Base-by-base conservation (phyloP, 2,888 invertebrate genomes). In the Yponomeuta sedellus region DNA sequence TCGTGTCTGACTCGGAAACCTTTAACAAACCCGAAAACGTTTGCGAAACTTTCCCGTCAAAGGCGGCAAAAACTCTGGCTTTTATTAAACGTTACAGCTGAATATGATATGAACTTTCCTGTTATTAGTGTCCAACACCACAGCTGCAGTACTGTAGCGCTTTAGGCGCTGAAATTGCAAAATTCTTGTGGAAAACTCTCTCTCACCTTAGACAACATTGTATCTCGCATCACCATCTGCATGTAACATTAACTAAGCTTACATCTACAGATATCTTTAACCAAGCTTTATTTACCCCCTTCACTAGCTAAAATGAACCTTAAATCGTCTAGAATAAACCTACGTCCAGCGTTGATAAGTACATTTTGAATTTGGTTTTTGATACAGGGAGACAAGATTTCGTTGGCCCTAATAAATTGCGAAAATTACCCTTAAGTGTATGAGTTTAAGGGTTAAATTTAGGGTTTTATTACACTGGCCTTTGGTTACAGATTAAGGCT, bases 401-500 rank as follows among this genome's bases (percentile, higher is more conserved):
- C 8, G 44, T 16, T 12, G 16, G 16, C 16, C 44, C 16, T 5
- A 16, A 12, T 16, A 52, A 16, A 16, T 12, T 16, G 44, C 44
- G 16, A 52, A 52, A 52, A 16, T 52, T 12, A 3, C 6, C 44
- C 16, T 52, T 52, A 52, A 16, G 44, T 52, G 3, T 16, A 52
- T 16, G 16, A 16, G 44, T 52, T 3, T 52, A 52, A 52, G 44
- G 16, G 44, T 52, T 6, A 16, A 52, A 16, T 52, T 5, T 16
- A 16, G 44, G 44, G 44, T 52, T 52, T 52, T 16, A 8, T 20
- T 10, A 58, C 6, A 20, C 25, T 59, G 20, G 20, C 25, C 19
- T 25, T 59, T 59, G 4, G 19, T 12, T 59, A 28, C 62, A 62
- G 62, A 62, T 62, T 62, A 62, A 62, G 62, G 39, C 20, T 16